These are phyloP conservation scores for Reticulitermes speratus DNA, from an alignment of 1,140 invertebrate genomes.

Conservation along the genomic window DNA sequence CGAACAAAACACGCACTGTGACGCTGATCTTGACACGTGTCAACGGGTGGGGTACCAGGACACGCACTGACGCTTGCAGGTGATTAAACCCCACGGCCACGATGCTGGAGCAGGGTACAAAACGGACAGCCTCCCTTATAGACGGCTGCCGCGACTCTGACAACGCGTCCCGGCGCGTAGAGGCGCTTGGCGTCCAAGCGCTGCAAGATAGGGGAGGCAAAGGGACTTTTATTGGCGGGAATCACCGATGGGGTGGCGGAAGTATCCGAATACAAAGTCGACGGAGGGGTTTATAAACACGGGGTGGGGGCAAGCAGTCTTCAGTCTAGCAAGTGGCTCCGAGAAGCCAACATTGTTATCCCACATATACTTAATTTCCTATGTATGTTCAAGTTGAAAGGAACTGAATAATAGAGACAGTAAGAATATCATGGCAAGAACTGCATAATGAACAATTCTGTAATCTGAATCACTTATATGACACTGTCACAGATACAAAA, in stretches of 20 bases:
- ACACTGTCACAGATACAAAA: too few relatives aligned
- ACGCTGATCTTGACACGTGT: not conserved
- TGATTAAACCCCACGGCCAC: not conserved
- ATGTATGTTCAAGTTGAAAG: too few relatives aligned
- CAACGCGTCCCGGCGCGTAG: not conserved
- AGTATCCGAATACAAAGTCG: conserved; percentile 22
- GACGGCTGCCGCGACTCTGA: conserved; percentile 28
- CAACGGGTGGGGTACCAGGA: not conserved
- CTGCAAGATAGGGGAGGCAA: not conserved
- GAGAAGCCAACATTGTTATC: not conserved
- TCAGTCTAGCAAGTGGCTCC: not conserved
- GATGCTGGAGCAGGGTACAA: not conserved
- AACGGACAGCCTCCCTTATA: conserved; percentile 30
- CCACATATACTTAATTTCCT: not conserved
- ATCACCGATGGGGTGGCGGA: conserved; percentile 24
- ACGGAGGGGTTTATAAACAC: conserved; percentile 4
- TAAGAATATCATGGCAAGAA: too few relatives aligned
- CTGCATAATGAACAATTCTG: too few relatives aligned
- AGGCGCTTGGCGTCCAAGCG: not conserved
- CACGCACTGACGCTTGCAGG: not conserved
- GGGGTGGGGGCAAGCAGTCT: not conserved
- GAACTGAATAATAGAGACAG: too few relatives aligned
- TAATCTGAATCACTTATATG: too few relatives aligned
- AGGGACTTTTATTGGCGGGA: not conserved
- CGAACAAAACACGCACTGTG: not conserved